Evolutionary conservation across 1,140 invertebrate genomes (phyloP).

Genomic region (Galleria mellonella): DNA sequence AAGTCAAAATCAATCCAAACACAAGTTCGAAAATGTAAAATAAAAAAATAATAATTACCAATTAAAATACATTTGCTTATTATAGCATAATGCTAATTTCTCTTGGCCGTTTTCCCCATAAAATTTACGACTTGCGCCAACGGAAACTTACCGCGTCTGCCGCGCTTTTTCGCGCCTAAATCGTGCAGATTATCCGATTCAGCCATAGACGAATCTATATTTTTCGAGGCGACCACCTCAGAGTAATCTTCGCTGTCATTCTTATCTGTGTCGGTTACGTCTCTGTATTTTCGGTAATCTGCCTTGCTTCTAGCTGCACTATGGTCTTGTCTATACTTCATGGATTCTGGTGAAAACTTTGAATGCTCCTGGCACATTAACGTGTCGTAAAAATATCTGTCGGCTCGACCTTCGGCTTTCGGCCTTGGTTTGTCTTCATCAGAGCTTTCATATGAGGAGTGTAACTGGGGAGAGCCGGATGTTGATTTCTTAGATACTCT

Average conservation of each 20-base stretch:
- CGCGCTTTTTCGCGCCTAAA: constrained; percentile 40
- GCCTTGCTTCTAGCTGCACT: constrained; percentile 18
- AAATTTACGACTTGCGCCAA: constrained; percentile 61
- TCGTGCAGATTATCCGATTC: constrained; percentile 47
- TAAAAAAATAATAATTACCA: constrained; percentile 23
- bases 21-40: constrained; percentile 2
- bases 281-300: constrained; percentile 47
- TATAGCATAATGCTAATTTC: constrained; percentile 36
- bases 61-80: constrained; percentile 16
- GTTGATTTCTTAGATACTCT: constrained; percentile 30
- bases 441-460: constrained; percentile 49
- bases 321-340: constrained; percentile 26
- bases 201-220: constrained; percentile 41
- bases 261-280: constrained; percentile 46
- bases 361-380: constrained; percentile 51
- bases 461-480: constrained; percentile 28
- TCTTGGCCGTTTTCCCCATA: constrained; percentile 52
- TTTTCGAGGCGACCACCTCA: constrained; percentile 43
- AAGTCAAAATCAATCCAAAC: constrained; percentile 5
- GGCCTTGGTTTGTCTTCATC: constrained; percentile 42
- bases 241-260: constrained; percentile 47
- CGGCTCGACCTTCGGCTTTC: constrained; percentile 34
- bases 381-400: constrained; percentile 55
- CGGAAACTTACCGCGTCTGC: constrained; percentile 44
- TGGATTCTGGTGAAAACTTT: constrained; percentile 37